Evolutionary conservation across 2,797 vertebrate genomes (phyloP).

Genomic region (Sphenodon punctatus): DNA sequence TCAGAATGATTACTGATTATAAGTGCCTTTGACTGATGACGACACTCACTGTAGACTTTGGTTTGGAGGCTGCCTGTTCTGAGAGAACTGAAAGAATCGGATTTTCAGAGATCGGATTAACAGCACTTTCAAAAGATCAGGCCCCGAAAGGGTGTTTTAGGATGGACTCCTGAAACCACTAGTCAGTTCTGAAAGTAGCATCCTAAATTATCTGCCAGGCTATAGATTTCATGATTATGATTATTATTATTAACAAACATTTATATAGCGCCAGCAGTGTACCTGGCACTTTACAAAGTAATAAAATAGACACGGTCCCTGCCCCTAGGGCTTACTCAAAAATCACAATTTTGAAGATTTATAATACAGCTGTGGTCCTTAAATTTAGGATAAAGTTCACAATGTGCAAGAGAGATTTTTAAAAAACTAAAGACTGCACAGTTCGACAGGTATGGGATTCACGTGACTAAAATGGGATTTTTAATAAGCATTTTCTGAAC

Average conservation of each 20-base stretch:
- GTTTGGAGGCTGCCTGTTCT: no score
- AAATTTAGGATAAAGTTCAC: neutral
- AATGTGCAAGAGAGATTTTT: neutral
- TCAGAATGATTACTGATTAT: no score
- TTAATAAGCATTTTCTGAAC: no score
- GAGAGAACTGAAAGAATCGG: no score
- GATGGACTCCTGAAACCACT: neutral
- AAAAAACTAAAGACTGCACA: neutral
- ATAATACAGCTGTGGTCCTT: neutral
- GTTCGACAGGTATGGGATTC: neutral
- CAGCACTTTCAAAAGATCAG: neutral
- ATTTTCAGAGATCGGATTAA: no score
- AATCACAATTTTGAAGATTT: neutral
- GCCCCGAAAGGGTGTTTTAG: no score
- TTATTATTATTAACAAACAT: neutral
- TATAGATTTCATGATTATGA: neutral
- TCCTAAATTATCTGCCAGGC: neutral
- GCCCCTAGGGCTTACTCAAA: no score
- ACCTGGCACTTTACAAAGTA: no score
- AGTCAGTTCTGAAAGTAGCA: neutral
- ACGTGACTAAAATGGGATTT: neutral
- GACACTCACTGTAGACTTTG: no score
- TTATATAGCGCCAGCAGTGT: no score
- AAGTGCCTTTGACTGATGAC: no score
- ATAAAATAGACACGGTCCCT: no score